Evolutionary conservation across 2,888 invertebrate species (phyloP).

Genomic region (Pseudococcus jackbeardsleyi): DNA sequence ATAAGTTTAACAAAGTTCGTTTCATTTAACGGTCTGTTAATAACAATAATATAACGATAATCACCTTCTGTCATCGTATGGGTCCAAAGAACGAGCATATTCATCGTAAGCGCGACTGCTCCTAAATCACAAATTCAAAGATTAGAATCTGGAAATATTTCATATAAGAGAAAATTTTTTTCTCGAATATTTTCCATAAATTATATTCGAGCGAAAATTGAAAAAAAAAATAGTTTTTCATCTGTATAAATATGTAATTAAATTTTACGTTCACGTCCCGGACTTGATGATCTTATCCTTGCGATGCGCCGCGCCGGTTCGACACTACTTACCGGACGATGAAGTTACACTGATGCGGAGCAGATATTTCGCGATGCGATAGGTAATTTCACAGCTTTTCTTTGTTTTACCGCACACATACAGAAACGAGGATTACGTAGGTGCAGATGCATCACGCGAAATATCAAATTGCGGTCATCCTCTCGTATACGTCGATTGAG

Average conservation of each 20-base stretch:
- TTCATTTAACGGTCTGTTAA: too few relatives aligned
- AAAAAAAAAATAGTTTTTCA: too few relatives aligned
- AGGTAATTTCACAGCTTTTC: not conserved
- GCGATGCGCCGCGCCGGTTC: constrained; percentile 13
- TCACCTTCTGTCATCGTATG: constrained; percentile 61
- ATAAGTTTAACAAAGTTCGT: not conserved
- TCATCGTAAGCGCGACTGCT: constrained; percentile 64
- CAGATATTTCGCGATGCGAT: constrained; percentile 35
- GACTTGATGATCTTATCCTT: not conserved
- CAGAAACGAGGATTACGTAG: not conserved
- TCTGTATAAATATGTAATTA: not conserved
- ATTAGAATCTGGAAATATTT: not conserved
- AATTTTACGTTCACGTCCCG: not conserved
- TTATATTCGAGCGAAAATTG: not conserved
- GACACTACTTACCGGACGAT: constrained; percentile 16
- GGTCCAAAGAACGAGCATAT: constrained; percentile 60
- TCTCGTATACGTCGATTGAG: constrained; percentile 3
- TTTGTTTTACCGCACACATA: not conserved
- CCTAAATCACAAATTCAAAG: constrained; percentile 22
- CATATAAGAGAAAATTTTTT: not conserved
- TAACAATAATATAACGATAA: not conserved
- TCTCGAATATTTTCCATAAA: too few relatives aligned
- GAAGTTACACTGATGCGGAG: not conserved
- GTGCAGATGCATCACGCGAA: not conserved
- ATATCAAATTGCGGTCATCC: not conserved